Percentiles rank a stretch among this genome's conserved stretches.
Evolutionary conservation across 2,888 invertebrate species (phyloP).

Genomic region (Actias luna): DNA sequence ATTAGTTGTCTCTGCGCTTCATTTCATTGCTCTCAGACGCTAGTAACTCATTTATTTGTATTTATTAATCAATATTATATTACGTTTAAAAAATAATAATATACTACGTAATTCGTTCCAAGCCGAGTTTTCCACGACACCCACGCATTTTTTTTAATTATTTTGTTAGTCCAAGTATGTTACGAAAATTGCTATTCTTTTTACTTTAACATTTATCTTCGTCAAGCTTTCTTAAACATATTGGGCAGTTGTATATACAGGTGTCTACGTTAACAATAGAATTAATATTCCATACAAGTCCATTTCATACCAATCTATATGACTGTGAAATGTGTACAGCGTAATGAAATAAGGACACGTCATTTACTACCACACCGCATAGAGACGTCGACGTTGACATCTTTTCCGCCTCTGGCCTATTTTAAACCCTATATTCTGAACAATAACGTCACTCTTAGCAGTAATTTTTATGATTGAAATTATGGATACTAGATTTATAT

Average conservation of each 20-base stretch:
- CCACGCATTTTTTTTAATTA: too few relatives aligned
- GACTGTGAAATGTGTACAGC: conserved; percentile 47
- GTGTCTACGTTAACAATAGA: neutral
- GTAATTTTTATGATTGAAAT: conserved; percentile 26
- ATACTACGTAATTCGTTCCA: too few relatives aligned
- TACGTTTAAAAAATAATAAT: too few relatives aligned
- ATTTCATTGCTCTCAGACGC: too few relatives aligned
- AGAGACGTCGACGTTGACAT: conserved; percentile 24
- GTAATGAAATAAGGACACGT: conserved; percentile 65
- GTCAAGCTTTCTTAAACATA: neutral
- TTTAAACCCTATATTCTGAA: conserved; percentile 34
- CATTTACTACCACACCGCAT: conserved; percentile 60
- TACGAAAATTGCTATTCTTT: too few relatives aligned
- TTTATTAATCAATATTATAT: too few relatives aligned
- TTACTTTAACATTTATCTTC: neutral
- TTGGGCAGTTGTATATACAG: neutral
- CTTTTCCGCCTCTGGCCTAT: conserved; percentile 13
- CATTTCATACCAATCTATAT: conserved; percentile 39
- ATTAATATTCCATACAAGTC: conserved; percentile 33
- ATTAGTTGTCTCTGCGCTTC: too few relatives aligned
- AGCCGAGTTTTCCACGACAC: too few relatives aligned
- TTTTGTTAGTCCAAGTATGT: too few relatives aligned
- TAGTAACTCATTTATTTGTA: too few relatives aligned
- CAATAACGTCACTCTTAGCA: conserved; percentile 26
- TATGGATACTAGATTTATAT: conserved; percentile 38